Conservation (phyloP, 1,140 invertebrate genomes). For the Vanessa tameamea region DNA sequence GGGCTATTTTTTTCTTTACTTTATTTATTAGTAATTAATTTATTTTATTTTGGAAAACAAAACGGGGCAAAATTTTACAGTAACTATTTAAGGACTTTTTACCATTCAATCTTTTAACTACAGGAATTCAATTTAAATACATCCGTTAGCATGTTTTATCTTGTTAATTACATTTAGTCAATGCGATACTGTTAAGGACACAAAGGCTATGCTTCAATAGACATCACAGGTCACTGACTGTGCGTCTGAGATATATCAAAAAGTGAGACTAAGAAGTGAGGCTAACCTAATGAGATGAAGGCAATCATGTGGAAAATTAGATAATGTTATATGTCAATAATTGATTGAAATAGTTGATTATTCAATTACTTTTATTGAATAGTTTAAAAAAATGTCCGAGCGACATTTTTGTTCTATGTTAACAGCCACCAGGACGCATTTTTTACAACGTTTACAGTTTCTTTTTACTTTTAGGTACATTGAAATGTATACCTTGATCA, state of each 20-base stretch:
- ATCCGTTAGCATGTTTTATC: background rate
- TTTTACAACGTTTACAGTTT: constrained; percentile 2
- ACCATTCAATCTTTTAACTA: too few species aligned
- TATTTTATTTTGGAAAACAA: too few species aligned
- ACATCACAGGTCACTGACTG: constrained; percentile 4
- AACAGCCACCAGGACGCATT: background rate
- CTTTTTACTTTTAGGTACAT: background rate
- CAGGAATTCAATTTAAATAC: background rate
- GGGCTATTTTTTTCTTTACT: too few species aligned
- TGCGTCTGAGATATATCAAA: background rate
- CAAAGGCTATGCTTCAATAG: constrained; percentile 5
- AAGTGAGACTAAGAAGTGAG: constrained; percentile 17
- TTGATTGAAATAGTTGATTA: background rate
- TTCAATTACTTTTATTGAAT: background rate
- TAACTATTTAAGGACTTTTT: too few species aligned
- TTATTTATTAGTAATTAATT: too few species aligned
- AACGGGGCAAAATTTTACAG: too few species aligned
- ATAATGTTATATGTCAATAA: constrained; percentile 10
- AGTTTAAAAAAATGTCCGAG: background rate
- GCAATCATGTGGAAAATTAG: constrained; percentile 13
- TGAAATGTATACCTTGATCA: background rate
- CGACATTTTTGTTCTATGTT: background rate
- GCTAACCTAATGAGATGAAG: constrained; percentile 12
- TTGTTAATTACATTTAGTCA: background rate
- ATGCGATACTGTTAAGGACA: background rate